Percentiles rank a stretch among this genome's conserved stretches.
phyloP scores from a whole-genome alignment of 2,113 vertebrate genomes.

The Zosterops pallidus region DNA sequence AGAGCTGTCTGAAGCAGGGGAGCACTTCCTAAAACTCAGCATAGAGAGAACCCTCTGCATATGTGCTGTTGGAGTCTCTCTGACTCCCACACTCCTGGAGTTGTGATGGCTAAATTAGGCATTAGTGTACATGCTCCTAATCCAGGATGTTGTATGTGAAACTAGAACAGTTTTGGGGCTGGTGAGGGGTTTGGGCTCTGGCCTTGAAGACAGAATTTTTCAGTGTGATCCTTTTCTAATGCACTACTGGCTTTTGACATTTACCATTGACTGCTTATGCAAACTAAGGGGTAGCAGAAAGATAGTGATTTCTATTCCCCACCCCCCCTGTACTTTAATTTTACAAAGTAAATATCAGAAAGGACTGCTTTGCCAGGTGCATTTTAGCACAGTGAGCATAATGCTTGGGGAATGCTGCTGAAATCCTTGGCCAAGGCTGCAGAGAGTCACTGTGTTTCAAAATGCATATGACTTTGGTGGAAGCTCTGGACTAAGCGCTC shows the following conservation, averaged over 20 bases:
- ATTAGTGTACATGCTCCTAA: background rate
- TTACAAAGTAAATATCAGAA: constrained; percentile 55
- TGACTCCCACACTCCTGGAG: background rate
- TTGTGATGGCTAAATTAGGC: background rate
- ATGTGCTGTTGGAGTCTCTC: background rate
- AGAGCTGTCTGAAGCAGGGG: background rate
- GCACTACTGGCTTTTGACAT: background rate
- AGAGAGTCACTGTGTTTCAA: constrained; percentile 52
- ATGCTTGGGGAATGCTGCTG: background rate
- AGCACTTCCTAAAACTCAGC: background rate
- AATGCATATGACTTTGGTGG: constrained; percentile 48
- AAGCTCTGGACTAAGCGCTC: background rate
- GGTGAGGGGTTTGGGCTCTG: background rate
- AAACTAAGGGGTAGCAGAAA: constrained; percentile 3
- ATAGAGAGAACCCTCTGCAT: background rate
- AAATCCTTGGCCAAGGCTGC: constrained; percentile 39
- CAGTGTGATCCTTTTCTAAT: background rate
- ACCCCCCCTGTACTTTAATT: constrained; percentile 28
- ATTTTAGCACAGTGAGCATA: constrained; percentile 39
- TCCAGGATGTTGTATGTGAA: background rate
- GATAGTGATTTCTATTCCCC: background rate
- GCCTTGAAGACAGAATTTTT: background rate
- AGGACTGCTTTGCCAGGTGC: constrained; percentile 30
- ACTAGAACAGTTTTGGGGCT: background rate
- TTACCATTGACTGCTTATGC: constrained; percentile 7